Percentiles rank a stretch among this genome's conserved stretches.
phyloP scores from a whole-genome alignment of 2,797 vertebrate genomes.

The Microcaecilia unicolor region DNA sequence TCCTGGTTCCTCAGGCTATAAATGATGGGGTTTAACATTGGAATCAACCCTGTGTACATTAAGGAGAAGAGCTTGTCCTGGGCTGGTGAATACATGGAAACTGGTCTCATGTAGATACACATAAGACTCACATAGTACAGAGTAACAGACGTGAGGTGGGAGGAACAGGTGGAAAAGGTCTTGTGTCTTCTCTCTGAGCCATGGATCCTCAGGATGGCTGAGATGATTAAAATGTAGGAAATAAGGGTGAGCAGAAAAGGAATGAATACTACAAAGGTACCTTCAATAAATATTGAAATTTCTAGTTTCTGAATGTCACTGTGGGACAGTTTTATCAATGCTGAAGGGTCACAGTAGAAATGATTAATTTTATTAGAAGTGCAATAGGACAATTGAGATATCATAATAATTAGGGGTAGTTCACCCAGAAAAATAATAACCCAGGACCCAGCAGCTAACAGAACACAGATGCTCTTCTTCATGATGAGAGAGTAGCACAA shows the following conservation, averaged over 20 bases:
- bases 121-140: conserved; percentile 34
- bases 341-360: conserved; percentile 1
- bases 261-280: background rate
- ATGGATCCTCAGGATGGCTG: conserved; percentile 11
- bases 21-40: conserved; percentile 37
- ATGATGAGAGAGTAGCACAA: background rate
- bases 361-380: background rate
- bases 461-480: background rate
- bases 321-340: background rate
- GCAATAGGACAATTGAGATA: background rate
- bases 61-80: conserved; percentile 34
- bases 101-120: conserved; percentile 31
- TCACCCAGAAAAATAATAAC: background rate
- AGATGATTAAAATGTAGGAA: conserved; percentile 32
- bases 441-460: background rate
- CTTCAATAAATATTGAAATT: background rate
- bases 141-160: conserved; percentile 31
- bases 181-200: conserved; percentile 18
- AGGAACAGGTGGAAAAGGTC: conserved; percentile 35
- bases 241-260: conserved; percentile 15
- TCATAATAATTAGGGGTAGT: background rate
- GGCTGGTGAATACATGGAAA: conserved; percentile 11
- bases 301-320: background rate
- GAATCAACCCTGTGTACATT: conserved; percentile 29
- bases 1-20: conserved; percentile 37